Conservation (phyloP, 2,113 vertebrate genomes). For the Castor canadensis region DNA sequence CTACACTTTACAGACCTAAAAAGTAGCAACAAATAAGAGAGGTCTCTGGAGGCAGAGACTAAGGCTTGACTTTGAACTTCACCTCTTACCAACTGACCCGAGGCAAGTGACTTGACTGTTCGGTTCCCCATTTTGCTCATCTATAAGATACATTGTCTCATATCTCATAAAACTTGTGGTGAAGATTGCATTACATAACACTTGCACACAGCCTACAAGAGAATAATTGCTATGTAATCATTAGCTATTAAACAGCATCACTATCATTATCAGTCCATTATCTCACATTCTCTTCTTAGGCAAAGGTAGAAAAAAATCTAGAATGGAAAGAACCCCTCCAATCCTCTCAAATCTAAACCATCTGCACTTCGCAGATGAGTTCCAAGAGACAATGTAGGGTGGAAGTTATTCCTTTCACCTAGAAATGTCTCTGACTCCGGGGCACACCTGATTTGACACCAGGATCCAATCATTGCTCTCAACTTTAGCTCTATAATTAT, state of each 20-base stretch:
- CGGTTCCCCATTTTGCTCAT: background rate
- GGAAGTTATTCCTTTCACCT: background rate
- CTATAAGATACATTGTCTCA: background rate
- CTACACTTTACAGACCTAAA: no score
- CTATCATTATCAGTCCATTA: background rate
- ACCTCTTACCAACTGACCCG: background rate
- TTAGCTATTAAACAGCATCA: background rate
- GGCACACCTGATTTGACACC: background rate
- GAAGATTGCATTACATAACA: background rate
- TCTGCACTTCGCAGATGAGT: background rate
- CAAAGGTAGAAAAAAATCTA: background rate
- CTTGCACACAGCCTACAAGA: background rate
- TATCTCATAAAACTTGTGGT: background rate
- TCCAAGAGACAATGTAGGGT: background rate
- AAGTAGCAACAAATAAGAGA: background rate
- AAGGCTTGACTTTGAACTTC: background rate
- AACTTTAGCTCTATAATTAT: background rate
- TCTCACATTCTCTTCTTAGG: slow-evolving; percentile 17
- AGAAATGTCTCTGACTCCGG: background rate
- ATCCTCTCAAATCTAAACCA: background rate
- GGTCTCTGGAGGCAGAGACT: no score
- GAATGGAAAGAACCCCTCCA: background rate
- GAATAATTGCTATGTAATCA: background rate
- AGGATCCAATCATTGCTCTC: background rate
- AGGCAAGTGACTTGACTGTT: background rate